Base-by-base conservation (phyloP, 2,888 invertebrate species). In the Lomographa bimaculata region DNA sequence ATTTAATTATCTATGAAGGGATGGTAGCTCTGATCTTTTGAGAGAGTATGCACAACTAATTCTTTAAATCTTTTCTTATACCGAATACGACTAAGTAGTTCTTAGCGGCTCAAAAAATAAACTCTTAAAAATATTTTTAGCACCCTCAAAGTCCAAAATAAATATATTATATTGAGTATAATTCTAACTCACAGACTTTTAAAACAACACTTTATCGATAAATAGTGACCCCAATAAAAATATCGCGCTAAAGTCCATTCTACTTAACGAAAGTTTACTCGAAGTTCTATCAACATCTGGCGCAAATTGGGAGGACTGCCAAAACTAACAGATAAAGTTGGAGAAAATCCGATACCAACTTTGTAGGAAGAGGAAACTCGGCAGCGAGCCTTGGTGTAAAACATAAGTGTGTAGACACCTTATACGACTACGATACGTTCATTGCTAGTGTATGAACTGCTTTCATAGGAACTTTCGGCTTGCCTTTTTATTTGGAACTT, bases 291-390 rank as follows among this genome's bases (percentile, higher is more conserved):
- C 69, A 66, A 68, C 76, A 81, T 72, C 79, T 79, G 80, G 69
- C 64, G 59, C 62, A 71, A 64, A 75, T 74, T 74, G 72, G 78
- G 79, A 76, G 61, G 58, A 59, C 63, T 74, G 82, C 78, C 82
- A 81, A 76, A 77, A 58, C 53, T 58, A 51, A 58, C 53, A 42
- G 51, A 58, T 54, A 54, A 56, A 56, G 52, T 54, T 58, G 44
- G 46, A 54, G 57, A 66, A 70, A 71, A 71, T 71, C 64, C 56
- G 69, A 71, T 69, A 64, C 57, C 54, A 66, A 71, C 60, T 69
- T 64, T 51, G 57, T 57, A 60, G 46, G 48, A 55, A 57, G 49
- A n/a, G n/a, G n/a, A n/a, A n/a, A n/a, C n/a, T n/a, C n/a, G n/a
- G n/a, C n/a, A n/a, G n/a, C 47, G 45, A 43, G 33, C 23, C 25